Base-by-base conservation (phyloP, 1,140 invertebrate genomes). In the Lepidurus packardi region DNA sequence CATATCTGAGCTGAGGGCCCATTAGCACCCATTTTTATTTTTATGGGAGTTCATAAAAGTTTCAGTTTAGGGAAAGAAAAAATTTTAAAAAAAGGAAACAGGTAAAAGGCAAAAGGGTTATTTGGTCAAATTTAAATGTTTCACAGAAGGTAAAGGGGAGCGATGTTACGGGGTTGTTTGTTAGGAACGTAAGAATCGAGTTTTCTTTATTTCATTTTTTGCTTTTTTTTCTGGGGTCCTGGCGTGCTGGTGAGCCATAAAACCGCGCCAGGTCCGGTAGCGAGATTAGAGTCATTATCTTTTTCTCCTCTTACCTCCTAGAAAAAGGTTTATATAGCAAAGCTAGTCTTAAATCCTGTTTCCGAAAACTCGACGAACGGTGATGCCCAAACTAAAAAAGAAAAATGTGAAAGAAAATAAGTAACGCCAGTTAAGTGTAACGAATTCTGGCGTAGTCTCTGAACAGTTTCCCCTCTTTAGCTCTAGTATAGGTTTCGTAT, bases 281-380 rank as follows among this genome's bases (percentile, higher is more conserved):
- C 53, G 53, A 65, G 53, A 65, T 65, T 65, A 65, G 53, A 65
- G 53, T 65, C 53, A 65, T 65, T 65, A 65, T 65, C 53, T 65
- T 65, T 13, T 65, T 65, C 53, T 21, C 53, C 53, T 65, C 53
- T n/a, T 65, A 65, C 53, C 53, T 65, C 53, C 53, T 9, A 65
- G 53, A 65, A 65, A 65, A 65, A 65, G 53, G 53, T n/a, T 65
- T 21, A 4, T 65, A 21, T 65, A 65, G 53, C 53, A 13, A 65
- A 65, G 53, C 53, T 7, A 65, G 53, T 65, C 21, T 65, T 65
- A 21, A 65, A 65, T 65, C 53, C 53, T n/a, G 53, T 65, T 65
- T 65, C 53, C 53, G 53, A 65, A 65, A 34, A 21, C 13, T 65
- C 53, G 53, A 25, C 25, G 25, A 25, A 25, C 25, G 25, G 25